Conservation (phyloP, 2,888 invertebrate genomes). For the Conops quadrifasciatus region DNA sequence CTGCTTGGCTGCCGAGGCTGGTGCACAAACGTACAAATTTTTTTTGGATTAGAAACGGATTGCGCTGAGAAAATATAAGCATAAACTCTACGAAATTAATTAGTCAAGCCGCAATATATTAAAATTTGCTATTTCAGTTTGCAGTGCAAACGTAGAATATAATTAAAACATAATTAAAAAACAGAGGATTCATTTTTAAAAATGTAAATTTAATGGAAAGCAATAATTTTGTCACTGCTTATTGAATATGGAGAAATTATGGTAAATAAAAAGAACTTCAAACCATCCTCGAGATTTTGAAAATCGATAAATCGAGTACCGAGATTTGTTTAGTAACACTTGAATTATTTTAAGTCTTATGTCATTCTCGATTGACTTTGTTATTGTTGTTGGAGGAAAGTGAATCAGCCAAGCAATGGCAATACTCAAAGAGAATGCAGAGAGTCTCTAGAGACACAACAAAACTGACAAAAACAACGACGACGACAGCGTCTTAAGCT, state of each 20-base stretch:
- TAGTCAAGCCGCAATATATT: too few species aligned
- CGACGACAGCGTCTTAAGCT: constrained; percentile 54
- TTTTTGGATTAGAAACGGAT: neutral
- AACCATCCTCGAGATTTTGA: neutral
- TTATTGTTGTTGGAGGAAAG: constrained; percentile 9
- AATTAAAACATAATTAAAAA: too few species aligned
- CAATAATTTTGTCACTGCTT: too few species aligned
- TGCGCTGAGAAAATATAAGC: too few species aligned
- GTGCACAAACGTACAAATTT: too few species aligned
- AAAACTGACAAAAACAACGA: constrained; percentile 31
- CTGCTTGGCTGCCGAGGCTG: neutral
- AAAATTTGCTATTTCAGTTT: too few species aligned
- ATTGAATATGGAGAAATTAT: too few species aligned
- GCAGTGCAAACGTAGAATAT: too few species aligned
- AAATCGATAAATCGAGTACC: neutral
- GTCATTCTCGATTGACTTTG: neutral
- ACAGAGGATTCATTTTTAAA: too few species aligned
- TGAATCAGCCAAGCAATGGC: neutral
- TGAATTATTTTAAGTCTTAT: neutral
- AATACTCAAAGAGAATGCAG: neutral
- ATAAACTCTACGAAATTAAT: neutral
- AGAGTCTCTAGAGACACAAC: neutral
- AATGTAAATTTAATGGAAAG: too few species aligned
- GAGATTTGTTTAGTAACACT: constrained; percentile 22
- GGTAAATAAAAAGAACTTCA: too few species aligned